A percentile compares a stretch with the other conserved stretches of the same genome.
Conservation (phyloP, 2,113 vertebrate genomes). For the Sterna hirundo region DNA sequence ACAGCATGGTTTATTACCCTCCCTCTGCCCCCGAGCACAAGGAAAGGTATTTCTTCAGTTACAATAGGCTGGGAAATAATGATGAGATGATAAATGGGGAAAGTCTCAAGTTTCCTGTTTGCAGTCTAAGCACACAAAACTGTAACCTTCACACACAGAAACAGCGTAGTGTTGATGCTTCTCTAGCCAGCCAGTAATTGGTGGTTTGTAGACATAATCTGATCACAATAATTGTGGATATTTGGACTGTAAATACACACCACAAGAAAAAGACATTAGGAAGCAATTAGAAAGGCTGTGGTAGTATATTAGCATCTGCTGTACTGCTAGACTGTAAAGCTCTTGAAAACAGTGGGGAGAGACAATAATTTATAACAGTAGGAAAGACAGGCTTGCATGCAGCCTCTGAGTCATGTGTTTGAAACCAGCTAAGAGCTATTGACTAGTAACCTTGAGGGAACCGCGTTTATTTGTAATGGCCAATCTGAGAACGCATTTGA, state of each 20-base stretch:
- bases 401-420: background rate
- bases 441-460: background rate
- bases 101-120: background rate
- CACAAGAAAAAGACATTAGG: background rate
- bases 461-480: background rate
- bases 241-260: constrained; percentile 9
- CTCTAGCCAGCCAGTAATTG: background rate
- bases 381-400: background rate
- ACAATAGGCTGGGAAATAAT: background rate
- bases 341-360: background rate
- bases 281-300: constrained; percentile 33
- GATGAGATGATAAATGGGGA: background rate
- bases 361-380: background rate
- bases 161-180: background rate
- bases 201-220: background rate
- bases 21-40: background rate
- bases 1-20: background rate
- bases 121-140: background rate
- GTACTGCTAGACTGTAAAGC: background rate
- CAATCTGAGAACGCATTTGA: background rate
- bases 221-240: constrained; percentile 11
- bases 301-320: background rate
- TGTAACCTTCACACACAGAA: background rate
- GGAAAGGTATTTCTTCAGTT: background rate
- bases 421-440: background rate